Evolutionary conservation across 2,797 vertebrate genomes (phyloP).

Genomic region (Yasuhikotakia modesta): DNA sequence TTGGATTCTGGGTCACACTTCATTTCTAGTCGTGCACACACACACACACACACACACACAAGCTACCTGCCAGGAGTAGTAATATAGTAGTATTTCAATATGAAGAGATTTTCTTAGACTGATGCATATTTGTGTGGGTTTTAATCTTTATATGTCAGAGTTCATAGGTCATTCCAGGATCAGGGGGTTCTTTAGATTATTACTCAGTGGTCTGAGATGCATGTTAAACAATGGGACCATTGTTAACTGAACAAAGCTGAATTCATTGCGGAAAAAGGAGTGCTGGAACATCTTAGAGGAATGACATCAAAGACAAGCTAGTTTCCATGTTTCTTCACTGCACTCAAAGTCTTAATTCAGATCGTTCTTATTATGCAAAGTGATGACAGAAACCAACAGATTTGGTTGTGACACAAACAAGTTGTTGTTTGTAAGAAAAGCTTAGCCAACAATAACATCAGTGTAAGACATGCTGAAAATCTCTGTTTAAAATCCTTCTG

Average conservation of each 20-base stretch:
- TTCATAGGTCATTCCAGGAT: conserved; percentile 35
- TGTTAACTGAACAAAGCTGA: conserved; percentile 54
- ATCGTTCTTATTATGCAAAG: conserved; percentile 23
- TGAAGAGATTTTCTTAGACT: not conserved
- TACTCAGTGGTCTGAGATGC: conserved; percentile 29
- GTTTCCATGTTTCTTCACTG: conserved; percentile 24
- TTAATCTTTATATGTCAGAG: conserved; percentile 40
- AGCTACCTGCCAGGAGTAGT: not conserved
- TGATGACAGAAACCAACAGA: not conserved
- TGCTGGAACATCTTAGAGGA: conserved; percentile 11
- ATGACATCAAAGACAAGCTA: conserved; percentile 12
- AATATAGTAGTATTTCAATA: not conserved
- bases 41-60: not conserved
- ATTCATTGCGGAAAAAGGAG: no score
- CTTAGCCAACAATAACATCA: not conserved
- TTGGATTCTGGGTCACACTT: no score
- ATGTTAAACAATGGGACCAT: conserved; percentile 50
- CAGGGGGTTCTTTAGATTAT: conserved; percentile 48
- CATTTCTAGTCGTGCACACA: no score
- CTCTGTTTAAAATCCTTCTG: not conserved
- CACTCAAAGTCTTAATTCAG: conserved; percentile 27
- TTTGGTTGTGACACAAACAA: not conserved
- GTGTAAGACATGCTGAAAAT: conserved; percentile 16
- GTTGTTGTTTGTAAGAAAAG: conserved; percentile 21
- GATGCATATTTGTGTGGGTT: conserved; percentile 30